Conservation (phyloP, 2,888 invertebrate genomes). For the Pachydiplax longipennis region DNA sequence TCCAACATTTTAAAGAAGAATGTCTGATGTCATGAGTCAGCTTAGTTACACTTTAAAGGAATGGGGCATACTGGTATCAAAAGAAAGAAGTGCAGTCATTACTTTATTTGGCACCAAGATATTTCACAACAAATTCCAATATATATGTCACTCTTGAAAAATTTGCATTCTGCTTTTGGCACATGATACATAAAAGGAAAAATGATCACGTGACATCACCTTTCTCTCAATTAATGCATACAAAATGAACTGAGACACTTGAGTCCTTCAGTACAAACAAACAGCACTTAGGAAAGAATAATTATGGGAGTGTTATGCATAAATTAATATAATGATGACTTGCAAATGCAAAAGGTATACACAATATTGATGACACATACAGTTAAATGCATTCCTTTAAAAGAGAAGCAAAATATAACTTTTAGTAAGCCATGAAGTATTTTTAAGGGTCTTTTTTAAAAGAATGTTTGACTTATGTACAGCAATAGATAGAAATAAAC, state of each 20-base stretch:
- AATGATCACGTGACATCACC: neutral
- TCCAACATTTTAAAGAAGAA: too few relatives aligned
- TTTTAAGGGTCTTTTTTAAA: neutral
- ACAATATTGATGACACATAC: neutral
- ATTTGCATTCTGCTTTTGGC: neutral
- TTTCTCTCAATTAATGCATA: neutral
- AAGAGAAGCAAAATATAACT: neutral
- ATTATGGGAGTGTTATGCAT: neutral
- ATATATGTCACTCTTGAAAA: neutral
- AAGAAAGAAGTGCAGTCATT: neutral
- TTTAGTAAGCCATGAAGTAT: neutral
- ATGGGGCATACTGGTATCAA: neutral
- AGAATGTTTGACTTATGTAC: neutral
- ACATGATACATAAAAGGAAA: constrained; percentile 6
- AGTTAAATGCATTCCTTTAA: neutral
- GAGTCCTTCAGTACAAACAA: neutral
- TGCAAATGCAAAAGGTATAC: neutral
- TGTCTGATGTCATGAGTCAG: too few relatives aligned
- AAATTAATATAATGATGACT: neutral
- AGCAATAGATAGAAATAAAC: neutral
- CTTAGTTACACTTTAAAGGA: too few relatives aligned
- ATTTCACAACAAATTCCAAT: constrained; percentile 9
- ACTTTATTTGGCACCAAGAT: constrained; percentile 21
- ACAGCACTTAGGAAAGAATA: neutral
- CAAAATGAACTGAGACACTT: constrained; percentile 11